A percentile compares a stretch with the other conserved stretches of the same genome.
Conservation (phyloP, 2,888 invertebrate species). For the Galerucella calmariensis region DNA sequence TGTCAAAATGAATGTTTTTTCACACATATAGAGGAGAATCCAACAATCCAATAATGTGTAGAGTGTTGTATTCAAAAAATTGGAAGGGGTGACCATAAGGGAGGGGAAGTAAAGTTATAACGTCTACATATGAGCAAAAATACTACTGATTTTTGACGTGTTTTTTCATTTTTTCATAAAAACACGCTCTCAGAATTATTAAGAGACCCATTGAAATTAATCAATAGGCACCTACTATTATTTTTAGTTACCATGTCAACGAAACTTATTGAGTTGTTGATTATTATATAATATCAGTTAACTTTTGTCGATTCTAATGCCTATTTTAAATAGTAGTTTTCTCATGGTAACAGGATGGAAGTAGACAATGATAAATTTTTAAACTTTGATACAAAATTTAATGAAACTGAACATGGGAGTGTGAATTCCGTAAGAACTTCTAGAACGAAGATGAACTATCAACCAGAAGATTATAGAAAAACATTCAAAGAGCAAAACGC, state of each 20-base stretch:
- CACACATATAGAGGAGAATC: too few species aligned
- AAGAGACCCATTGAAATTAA: background rate
- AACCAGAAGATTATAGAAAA: constrained; percentile 14
- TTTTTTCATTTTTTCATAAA: too few species aligned
- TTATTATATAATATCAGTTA: background rate
- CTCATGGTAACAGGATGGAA: background rate
- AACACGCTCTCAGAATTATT: too few species aligned
- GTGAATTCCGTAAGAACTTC: background rate
- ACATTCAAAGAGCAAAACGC: background rate
- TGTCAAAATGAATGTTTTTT: too few species aligned
- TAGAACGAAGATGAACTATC: constrained; percentile 4
- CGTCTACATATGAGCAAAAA: too few species aligned
- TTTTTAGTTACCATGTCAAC: constrained; percentile 1
- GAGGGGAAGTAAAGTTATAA: too few species aligned
- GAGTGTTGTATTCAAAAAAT: too few species aligned
- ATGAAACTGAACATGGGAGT: background rate
- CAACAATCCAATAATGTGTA: too few species aligned
- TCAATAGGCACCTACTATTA: background rate
- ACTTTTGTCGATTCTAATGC: background rate
- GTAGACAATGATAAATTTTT: background rate
- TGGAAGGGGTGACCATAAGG: too few species aligned
- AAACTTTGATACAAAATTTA: background rate
- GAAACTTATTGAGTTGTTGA: background rate
- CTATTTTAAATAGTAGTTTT: background rate
- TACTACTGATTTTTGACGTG: too few species aligned